A percentile compares a stretch with the other conserved stretches of the same genome.
Conservation (phyloP, 2,888 invertebrate genomes). For the Harmothoe impar region DNA sequence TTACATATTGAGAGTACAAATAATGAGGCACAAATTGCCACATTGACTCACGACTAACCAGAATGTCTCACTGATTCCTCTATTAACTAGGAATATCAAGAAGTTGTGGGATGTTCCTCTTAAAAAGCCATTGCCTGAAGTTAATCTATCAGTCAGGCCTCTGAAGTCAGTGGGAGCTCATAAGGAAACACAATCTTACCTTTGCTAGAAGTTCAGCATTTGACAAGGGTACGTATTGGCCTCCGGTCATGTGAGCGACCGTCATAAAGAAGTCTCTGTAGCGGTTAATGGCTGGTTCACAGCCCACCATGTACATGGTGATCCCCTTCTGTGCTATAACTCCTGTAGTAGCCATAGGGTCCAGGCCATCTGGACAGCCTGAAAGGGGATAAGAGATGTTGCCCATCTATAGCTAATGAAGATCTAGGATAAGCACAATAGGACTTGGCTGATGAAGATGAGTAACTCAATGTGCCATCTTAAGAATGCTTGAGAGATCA, state of each 20-base stretch:
- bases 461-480: too few species aligned
- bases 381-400: conserved; percentile 20
- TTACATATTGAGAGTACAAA: background rate
- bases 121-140: too few species aligned
- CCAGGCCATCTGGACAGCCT: conserved; percentile 78
- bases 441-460: too few species aligned
- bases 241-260: conserved; percentile 78
- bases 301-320: conserved; percentile 79
- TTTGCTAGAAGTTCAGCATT: conserved; percentile 74
- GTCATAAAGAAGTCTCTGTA: conserved; percentile 79
- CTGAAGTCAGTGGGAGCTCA: too few species aligned
- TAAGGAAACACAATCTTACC: conserved; percentile 50
- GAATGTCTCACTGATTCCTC: too few species aligned
- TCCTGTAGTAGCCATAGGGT: conserved; percentile 76
- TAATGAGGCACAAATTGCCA: background rate
- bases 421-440: too few species aligned
- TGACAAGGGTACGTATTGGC: conserved; percentile 79
- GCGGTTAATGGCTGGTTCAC: conserved; percentile 76
- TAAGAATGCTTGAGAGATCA: too few species aligned
- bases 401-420: too few species aligned
- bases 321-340: conserved; percentile 78
- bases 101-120: too few species aligned
- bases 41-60: too few species aligned
- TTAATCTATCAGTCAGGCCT: too few species aligned
- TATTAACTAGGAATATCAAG: too few species aligned